These are phyloP conservation scores for Lophochroa leadbeateri DNA, from an alignment of 2,113 vertebrate genomes.

Conservation along the genomic window DNA sequence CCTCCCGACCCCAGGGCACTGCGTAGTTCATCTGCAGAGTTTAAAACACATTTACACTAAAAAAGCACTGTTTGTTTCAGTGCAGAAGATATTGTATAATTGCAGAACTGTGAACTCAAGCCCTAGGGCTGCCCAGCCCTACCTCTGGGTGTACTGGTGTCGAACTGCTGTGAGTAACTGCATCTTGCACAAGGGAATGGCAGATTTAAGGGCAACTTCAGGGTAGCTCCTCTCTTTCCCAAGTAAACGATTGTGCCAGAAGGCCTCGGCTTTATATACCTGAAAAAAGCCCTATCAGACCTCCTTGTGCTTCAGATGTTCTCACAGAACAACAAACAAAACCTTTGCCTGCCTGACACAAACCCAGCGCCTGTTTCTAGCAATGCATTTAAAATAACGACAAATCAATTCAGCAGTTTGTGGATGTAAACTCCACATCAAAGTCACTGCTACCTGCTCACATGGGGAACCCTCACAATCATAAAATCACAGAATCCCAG, in stretches of 20 bases:
- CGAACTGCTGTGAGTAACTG: neutral
- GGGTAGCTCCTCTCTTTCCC: neutral
- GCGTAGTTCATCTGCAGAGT: neutral
- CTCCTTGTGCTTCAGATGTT: neutral
- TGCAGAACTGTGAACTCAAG: neutral
- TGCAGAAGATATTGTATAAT: neutral
- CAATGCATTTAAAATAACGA: accelerated
- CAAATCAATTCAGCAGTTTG: accelerated
- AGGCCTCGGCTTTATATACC: neutral
- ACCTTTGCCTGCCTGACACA: neutral
- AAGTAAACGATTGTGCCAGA: neutral
- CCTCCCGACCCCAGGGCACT: neutral
- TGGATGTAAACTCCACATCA: neutral
- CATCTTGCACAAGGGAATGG: neutral
- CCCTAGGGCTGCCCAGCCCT: neutral
- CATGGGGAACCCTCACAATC: neutral
- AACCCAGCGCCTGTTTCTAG: neutral
- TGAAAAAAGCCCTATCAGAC: neutral
- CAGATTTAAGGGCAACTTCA: neutral
- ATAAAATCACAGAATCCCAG: neutral
- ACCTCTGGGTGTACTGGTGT: neutral
- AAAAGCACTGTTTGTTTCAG: neutral
- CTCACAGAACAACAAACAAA: neutral
- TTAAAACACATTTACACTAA: neutral
- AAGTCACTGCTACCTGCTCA: accelerated